phyloP scores from a whole-genome alignment of 2,888 invertebrate genomes.

The Tupiocoris notatus region DNA sequence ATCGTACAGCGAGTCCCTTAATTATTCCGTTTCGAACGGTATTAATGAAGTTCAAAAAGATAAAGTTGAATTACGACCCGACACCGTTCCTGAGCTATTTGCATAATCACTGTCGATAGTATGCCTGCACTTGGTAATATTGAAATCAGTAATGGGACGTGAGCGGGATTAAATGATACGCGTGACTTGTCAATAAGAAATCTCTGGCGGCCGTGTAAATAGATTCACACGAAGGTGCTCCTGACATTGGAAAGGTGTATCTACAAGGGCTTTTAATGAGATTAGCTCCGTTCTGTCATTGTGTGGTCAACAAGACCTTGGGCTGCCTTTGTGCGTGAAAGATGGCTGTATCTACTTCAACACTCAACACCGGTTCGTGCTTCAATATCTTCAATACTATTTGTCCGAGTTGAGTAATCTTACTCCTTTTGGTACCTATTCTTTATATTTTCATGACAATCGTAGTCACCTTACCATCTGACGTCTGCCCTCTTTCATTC shows the following conservation, averaged over 20 bases:
- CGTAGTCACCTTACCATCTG: not conserved
- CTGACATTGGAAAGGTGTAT: not conserved
- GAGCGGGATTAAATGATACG: not conserved
- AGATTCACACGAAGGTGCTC: no score
- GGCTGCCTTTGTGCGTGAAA: not conserved
- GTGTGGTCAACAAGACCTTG: not conserved
- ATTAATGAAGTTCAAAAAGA: not conserved
- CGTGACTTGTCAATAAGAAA: not conserved
- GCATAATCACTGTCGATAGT: not conserved
- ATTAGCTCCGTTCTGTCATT: slow-evolving; percentile 7
- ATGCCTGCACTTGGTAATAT: not conserved
- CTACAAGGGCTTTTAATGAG: slow-evolving; percentile 20
- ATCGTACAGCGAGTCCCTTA: no score
- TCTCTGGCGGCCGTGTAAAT: not conserved
- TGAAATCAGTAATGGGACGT: not conserved
- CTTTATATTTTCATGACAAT: not conserved
- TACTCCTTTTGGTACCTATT: not conserved
- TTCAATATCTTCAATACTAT: not conserved
- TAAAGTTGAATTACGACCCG: not conserved
- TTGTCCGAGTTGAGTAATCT: slow-evolving; percentile 13
- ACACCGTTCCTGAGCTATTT: not conserved
- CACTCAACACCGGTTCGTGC: not conserved
- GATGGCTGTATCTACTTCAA: not conserved
- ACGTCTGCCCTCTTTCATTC: not conserved
- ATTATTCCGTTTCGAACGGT: not conserved